Evolutionary conservation across 2,113 vertebrate species (phyloP).

Genomic region (Fregetta grallaria): DNA sequence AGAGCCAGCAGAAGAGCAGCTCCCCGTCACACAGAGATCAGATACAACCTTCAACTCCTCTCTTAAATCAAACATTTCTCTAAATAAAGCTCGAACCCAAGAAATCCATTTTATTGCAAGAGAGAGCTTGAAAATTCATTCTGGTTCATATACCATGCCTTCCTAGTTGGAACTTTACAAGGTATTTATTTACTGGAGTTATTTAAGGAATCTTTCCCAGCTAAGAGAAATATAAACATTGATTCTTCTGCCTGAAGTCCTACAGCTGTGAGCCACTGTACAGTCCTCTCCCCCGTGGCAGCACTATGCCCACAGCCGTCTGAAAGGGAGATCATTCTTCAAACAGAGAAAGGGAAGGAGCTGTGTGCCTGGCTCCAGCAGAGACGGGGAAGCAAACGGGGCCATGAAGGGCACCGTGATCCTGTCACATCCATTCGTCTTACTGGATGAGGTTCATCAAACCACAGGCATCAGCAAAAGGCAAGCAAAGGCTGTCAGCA

Average conservation of each 20-base stretch:
- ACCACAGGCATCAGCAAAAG: background rate
- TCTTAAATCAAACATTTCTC: background rate
- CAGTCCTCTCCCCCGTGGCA: background rate
- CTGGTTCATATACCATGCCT: background rate
- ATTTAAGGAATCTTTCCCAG: background rate
- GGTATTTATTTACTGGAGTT: conserved; percentile 23
- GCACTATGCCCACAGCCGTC: background rate
- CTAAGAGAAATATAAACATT: conserved; percentile 33
- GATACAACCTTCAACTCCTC: background rate
- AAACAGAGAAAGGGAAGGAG: background rate
- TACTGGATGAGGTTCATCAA: background rate
- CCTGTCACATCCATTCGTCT: background rate
- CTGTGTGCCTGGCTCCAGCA: background rate
- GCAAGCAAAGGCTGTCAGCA: background rate
- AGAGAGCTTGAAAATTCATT: background rate
- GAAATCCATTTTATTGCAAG: conserved; percentile 20
- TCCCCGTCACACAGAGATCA: background rate
- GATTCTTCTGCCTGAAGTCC: conserved; percentile 42
- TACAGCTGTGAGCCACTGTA: background rate
- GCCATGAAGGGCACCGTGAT: background rate
- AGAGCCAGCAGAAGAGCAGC: background rate
- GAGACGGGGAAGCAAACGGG: background rate
- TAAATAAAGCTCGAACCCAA: background rate
- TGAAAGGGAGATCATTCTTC: background rate
- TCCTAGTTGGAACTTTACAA: background rate